phyloP scores from a whole-genome alignment of 2,797 vertebrate genomes.

The Nannoperca australis region DNA sequence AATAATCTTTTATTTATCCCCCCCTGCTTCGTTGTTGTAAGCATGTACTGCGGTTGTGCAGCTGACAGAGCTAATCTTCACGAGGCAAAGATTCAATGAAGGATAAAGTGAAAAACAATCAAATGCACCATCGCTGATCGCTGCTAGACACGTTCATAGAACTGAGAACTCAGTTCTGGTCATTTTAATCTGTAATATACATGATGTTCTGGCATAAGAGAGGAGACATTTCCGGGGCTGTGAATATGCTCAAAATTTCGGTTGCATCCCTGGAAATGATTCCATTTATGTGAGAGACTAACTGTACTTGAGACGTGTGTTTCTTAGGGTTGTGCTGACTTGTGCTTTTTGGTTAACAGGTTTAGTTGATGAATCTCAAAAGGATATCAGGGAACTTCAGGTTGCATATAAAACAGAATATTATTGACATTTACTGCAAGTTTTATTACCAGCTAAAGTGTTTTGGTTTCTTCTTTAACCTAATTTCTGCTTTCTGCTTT shows the following conservation, averaged over 20 bases:
- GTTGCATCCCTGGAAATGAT: not conserved
- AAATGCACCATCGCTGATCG: not conserved
- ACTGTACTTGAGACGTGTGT: not conserved
- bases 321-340: slow-evolving; percentile 8
- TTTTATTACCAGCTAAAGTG: not conserved
- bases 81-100: slow-evolving; percentile 22
- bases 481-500: no score
- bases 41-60: slow-evolving; percentile 23
- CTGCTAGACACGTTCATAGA: not conserved
- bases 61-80: slow-evolving; percentile 33
- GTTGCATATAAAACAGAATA: not conserved
- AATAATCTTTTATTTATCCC: slow-evolving; percentile 43
- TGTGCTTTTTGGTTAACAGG: not conserved
- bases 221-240: slow-evolving; percentile 2
- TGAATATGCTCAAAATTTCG: not conserved
- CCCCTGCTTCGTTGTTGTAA: slow-evolving; percentile 16
- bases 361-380: not conserved
- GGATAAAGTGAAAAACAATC: slow-evolving; percentile 24
- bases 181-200: not conserved
- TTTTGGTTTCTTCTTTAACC: no score
- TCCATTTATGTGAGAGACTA: not conserved
- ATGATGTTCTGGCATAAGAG: not conserved
- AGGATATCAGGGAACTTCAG: not conserved
- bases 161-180: not conserved
- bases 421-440: not conserved